Conservation (phyloP, 2,113 vertebrate species). For the Glaucidium brasilianum region DNA sequence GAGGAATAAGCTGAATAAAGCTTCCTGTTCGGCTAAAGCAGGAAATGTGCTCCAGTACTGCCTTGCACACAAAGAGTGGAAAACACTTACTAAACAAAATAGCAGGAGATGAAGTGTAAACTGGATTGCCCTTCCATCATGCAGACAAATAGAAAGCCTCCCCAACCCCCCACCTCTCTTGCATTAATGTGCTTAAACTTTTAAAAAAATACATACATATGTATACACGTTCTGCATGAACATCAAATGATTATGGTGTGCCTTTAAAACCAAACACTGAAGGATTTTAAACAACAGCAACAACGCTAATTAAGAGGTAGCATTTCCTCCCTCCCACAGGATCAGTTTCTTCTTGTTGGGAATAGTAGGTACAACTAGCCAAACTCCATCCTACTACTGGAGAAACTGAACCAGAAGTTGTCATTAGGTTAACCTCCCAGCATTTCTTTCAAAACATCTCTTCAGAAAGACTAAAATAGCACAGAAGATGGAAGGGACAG, state of each 20-base stretch:
- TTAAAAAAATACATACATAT: neutral
- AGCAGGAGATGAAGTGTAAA: slow-evolving; percentile 58
- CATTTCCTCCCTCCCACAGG: slow-evolving; percentile 24
- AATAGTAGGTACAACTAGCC: slow-evolving; percentile 15
- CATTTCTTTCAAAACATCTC: neutral
- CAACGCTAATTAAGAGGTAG: neutral
- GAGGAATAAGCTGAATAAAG: slow-evolving; percentile 60
- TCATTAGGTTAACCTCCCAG: slow-evolving; percentile 12
- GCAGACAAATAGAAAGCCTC: slow-evolving; percentile 5
- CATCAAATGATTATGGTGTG: neutral
- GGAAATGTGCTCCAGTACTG: slow-evolving; percentile 52
- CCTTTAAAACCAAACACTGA: slow-evolving; percentile 34
- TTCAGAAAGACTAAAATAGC: neutral
- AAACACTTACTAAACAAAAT: slow-evolving; percentile 63
- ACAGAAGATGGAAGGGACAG: neutral
- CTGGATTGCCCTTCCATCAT: slow-evolving; percentile 31
- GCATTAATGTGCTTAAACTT: neutral
- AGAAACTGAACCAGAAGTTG: slow-evolving; percentile 20
- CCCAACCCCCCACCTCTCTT: neutral
- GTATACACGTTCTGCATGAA: neutral
- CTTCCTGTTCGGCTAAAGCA: slow-evolving; percentile 34
- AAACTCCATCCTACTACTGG: slow-evolving; percentile 15
- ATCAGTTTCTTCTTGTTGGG: slow-evolving; percentile 12
- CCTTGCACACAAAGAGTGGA: slow-evolving; percentile 48
- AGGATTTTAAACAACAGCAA: neutral